phyloP scores from a whole-genome alignment of 2,888 invertebrate species.

The Drosophila neutralis region DNA sequence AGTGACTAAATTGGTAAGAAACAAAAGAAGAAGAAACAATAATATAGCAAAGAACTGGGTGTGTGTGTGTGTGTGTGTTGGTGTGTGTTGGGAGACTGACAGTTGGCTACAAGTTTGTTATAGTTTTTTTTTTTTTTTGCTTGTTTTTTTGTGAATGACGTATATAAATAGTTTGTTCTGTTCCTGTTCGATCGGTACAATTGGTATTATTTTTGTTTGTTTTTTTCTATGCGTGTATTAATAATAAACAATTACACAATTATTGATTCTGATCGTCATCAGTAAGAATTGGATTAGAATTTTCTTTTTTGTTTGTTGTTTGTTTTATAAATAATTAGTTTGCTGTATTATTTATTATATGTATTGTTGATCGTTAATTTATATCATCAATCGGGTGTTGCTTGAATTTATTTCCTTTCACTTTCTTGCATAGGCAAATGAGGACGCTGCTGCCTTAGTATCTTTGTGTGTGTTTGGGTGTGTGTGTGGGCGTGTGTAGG shows the following conservation, averaged over 20 bases:
- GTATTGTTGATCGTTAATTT: slow-evolving; percentile 34
- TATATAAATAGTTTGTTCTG: slow-evolving; percentile 72
- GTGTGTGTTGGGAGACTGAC: slow-evolving; percentile 21
- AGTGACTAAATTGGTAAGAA: slow-evolving; percentile 43
- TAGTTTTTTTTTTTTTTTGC: slow-evolving; percentile 28
- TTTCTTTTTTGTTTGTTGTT: slow-evolving; percentile 3
- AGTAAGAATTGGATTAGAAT: slow-evolving; percentile 57
- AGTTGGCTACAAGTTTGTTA: slow-evolving; percentile 60
- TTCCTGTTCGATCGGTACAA: slow-evolving; percentile 37
- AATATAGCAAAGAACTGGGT: slow-evolving; percentile 22
- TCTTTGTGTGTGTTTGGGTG: slow-evolving; percentile 49
- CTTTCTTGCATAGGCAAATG: slow-evolving; percentile 45
- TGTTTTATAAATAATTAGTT: slow-evolving; percentile 71
- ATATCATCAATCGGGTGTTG: slow-evolving; percentile 47
- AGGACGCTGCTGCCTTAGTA: slow-evolving; percentile 31
- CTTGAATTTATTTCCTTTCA: slow-evolving; percentile 27
- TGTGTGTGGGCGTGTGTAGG: slow-evolving; percentile 15
- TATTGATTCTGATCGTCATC: slow-evolving; percentile 36
- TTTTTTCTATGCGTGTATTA: slow-evolving; percentile 38
- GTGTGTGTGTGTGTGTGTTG: slow-evolving; percentile 3
- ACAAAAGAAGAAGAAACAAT: slow-evolving; percentile 21
- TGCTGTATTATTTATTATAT: slow-evolving; percentile 29
- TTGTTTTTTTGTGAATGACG: slow-evolving; percentile 36
- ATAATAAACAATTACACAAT: slow-evolving; percentile 61
- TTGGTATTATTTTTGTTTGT: slow-evolving; percentile 20